These are phyloP conservation scores for Cirrhinus molitorella DNA, from an alignment of 2,797 vertebrate species.

Conservation along the genomic window DNA sequence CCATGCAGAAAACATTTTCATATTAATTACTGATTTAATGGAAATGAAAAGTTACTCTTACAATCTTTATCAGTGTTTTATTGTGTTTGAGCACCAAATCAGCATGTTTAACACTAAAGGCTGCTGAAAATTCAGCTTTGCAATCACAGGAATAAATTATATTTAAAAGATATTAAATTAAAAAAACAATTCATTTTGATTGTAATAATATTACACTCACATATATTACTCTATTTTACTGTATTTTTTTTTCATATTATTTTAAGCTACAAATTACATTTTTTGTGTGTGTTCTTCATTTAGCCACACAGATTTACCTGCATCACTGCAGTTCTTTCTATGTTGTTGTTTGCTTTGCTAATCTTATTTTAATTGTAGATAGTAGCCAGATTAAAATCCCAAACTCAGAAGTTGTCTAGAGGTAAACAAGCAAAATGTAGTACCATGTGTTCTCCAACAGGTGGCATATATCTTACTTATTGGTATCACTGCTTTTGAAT, in stretches of 20 bases:
- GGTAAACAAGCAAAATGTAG: not conserved
- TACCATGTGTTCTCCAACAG: slow-evolving; percentile 8
- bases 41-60: not conserved
- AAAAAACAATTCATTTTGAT: too few species aligned
- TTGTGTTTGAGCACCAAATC: too few species aligned
- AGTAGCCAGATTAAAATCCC: not conserved
- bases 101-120: too few species aligned
- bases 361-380: not conserved
- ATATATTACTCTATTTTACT: too few species aligned
- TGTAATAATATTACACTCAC: too few species aligned
- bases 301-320: not conserved
- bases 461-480: slow-evolving; percentile 4
- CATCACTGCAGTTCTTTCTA: not conserved
- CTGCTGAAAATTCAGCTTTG: too few species aligned
- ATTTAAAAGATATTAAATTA: too few species aligned
- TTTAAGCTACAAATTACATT: too few species aligned
- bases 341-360: not conserved
- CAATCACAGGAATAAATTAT: too few species aligned
- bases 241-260: too few species aligned
- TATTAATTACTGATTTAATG: not conserved
- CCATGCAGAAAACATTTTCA: not conserved
- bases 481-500: not conserved
- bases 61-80: not conserved
- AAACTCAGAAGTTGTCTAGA: not conserved
- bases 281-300: too few species aligned